Evolutionary conservation across 2,113 vertebrate genomes (phyloP), one percentile per base, ranked within the genome.

Genomic region (Myotis yumanensis): DNA sequence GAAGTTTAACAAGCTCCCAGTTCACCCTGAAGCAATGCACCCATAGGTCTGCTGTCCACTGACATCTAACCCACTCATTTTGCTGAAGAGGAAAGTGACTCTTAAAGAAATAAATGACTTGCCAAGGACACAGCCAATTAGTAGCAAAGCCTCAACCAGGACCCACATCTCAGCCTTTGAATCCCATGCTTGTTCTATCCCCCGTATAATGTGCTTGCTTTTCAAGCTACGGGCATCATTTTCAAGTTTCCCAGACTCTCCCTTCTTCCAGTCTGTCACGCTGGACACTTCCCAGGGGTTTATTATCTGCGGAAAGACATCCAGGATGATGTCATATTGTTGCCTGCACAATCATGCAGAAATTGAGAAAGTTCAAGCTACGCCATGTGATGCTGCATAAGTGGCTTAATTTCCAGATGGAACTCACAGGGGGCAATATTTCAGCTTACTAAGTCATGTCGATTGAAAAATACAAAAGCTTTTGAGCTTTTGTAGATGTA

Each of bases 221-320:
- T 91, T 89, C 66, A 77, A 68, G 57, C 68, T 59, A 66, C 1
- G 40, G 46, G 17, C 30, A 68, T 88, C 15, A 22, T 72, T 95
- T 86, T 43, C 18, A 89, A 90, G 59, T 90, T 96, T 92, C 62
- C 71, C 82, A 90, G 64, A 77, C 52, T 85, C 66, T 90, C 54
- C 30, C 20, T 88, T 73, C 52, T 66, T 48, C 71, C 62, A 68
- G 69, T 94, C 75, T 91, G 35, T 96, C 88, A 80, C 48, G 54
- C 85, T 96, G 77, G 95, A 96, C 1, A 30, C 59, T 85, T 97
- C 96, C 96, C 90, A 90, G 76, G 32, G 54, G 35, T 25, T 96
- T 96, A 88, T 93, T 90, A 92, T 96, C 88, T 95, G 82, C 86
- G 77, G 93, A 97, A 96, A 91, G 91, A 86, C 84, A 95, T 92